Percentiles rank a stretch among this genome's conserved stretches.
Evolutionary conservation across 2,113 vertebrate species (phyloP).

Genomic region (Gallinago undulata): DNA sequence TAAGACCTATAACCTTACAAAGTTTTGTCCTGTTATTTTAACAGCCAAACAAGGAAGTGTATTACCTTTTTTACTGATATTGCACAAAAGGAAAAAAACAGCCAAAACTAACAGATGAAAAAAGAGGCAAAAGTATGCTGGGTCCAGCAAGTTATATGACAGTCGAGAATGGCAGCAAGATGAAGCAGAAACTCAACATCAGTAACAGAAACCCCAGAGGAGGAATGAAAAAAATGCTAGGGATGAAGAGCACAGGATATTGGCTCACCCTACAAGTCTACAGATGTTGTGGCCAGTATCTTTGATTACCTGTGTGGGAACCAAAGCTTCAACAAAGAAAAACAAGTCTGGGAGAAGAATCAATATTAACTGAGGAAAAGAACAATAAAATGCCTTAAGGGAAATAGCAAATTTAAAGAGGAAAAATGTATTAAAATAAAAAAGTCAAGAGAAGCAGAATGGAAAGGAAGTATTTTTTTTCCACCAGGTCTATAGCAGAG

Average conservation of each 20-base stretch:
- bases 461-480: neutral
- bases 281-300: neutral
- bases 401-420: neutral
- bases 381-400: neutral
- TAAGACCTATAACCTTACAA: neutral
- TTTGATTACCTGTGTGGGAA: neutral
- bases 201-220: neutral
- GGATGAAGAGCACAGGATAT: neutral
- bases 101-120: neutral
- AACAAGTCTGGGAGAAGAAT: neutral
- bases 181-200: neutral
- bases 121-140: neutral
- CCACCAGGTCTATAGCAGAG: neutral
- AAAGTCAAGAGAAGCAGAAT: neutral
- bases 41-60: neutral
- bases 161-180: neutral
- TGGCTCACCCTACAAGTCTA: neutral
- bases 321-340: neutral
- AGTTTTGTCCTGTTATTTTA: neutral
- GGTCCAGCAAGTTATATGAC: neutral
- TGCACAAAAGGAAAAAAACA: neutral
- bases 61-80: neutral
- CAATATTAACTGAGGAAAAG: neutral
- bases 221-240: neutral
- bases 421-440: neutral